Evolutionary conservation across 2,888 invertebrate genomes (phyloP), one percentile per base, ranked within the genome.

Genomic region (Xylocampa areola): DNA sequence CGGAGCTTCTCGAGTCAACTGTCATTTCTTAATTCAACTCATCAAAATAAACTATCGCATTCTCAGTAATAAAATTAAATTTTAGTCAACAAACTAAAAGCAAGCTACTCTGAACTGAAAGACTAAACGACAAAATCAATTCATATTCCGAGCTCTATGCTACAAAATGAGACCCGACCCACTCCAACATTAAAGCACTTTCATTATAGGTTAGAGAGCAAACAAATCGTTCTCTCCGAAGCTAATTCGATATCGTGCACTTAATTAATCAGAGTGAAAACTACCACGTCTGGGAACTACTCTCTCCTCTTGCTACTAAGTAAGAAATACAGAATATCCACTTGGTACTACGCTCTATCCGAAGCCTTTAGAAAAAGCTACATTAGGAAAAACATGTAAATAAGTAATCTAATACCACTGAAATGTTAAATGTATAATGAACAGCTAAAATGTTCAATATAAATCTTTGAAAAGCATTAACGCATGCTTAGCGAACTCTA

Each of bases 241-340:
- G 72, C 74, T 84, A 81, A 85, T 81, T 84, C 76, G 70, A 85
- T 85, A 75, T 69, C 61, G 73, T 62, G 68, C 78, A 73, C 80
- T 80, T 82, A 81, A 82, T 86, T 85, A 82, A 82, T 85, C 84
- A 77, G 70, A 66, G 62, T 68, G 77, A 73, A 80, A 81, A 76
- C 77, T 77, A 64, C 47, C 63, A 27, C 35, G 17, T 14, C 49
- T 41, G 62, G 60, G 58, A 74, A 68, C 68, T 68, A 63, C 69
- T 57, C 14, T 21, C 27, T 41, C n/a, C 23, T 16, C 29, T n/a
- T 13, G 10, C 2, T 29, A 43, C 4, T n/a, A 8, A 4, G 16
- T 2, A 48, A 19, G 6, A 8, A 29, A 7, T 0, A 25, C 50
- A 51, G 61, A 57, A 43, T 7, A 47, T 0, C 27, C 8, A 49